phyloP scores from a whole-genome alignment of 2,113 vertebrate genomes.

The Tor tambroides region DNA sequence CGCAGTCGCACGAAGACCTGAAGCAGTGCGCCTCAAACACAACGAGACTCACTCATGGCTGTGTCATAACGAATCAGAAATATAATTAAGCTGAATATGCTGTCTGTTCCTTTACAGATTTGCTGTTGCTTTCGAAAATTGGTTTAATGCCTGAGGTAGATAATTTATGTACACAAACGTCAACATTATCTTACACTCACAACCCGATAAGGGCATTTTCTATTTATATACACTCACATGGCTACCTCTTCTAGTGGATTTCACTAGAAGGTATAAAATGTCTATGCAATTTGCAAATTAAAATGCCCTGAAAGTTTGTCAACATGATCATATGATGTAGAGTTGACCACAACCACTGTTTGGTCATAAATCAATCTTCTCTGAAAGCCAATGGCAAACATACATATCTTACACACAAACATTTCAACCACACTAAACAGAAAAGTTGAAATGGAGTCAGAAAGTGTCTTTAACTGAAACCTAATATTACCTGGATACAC shows the following conservation, averaged over 20 bases:
- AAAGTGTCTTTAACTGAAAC: not conserved
- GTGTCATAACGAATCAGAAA: conserved; percentile 48
- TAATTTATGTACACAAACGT: not conserved
- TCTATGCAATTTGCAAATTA: not conserved
- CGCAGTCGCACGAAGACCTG: not conserved
- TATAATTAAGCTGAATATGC: conserved; percentile 46
- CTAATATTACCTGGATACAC: not conserved
- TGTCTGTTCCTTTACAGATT: conserved; percentile 37
- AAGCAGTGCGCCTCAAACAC: not conserved
- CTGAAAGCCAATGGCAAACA: not conserved
- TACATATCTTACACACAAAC: not conserved
- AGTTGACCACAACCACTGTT: not conserved
- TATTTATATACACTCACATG: conserved; percentile 14
- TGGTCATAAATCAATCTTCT: not conserved
- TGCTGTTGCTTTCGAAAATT: conserved; percentile 19
- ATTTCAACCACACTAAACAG: not conserved
- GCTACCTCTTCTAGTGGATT: not conserved
- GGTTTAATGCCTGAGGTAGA: conserved; percentile 31
- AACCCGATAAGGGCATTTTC: not conserved
- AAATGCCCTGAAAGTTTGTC: not conserved
- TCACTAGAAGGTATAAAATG: not conserved
- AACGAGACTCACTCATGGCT: conserved; percentile 17
- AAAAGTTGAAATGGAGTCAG: not conserved
- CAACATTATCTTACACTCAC: conserved; percentile 9
- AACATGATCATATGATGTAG: not conserved